Evolutionary conservation across 2,888 invertebrate genomes (phyloP).

Genomic region (Subacronicta megacephala): DNA sequence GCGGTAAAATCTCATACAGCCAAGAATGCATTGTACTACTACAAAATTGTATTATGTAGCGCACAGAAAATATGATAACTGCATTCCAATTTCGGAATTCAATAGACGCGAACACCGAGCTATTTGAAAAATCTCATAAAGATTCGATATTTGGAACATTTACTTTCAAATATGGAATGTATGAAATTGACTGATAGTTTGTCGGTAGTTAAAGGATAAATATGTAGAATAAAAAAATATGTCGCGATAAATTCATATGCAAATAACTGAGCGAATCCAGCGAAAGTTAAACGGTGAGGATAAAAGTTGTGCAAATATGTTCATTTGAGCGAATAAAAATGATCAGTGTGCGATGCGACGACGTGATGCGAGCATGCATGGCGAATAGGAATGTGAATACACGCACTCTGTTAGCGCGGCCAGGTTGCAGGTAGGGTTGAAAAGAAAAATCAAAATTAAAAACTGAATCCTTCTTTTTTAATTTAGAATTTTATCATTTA

Average conservation of each 20-base stretch:
- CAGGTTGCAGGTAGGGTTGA: conserved; percentile 26
- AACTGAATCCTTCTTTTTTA: no score
- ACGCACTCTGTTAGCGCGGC: conserved; percentile 40
- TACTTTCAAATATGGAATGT: conserved; percentile 54
- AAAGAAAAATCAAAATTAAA: no score
- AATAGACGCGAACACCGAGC: conserved; percentile 42
- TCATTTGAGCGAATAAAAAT: conserved; percentile 78
- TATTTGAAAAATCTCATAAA: conserved; percentile 54
- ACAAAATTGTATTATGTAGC: conserved; percentile 45
- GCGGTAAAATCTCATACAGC: conserved; percentile 38
- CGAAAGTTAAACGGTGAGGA: conserved; percentile 78
- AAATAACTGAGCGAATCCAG: conserved; percentile 74
- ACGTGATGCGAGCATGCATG: conserved; percentile 52
- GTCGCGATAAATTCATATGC: conserved; percentile 82
- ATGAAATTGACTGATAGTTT: conserved; percentile 61
- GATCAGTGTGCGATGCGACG: conserved; percentile 62
- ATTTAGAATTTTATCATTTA: no score
- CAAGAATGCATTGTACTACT: conserved; percentile 43
- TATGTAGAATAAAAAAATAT: conserved; percentile 72
- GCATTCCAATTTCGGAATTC: conserved; percentile 52
- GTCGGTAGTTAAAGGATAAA: conserved; percentile 67
- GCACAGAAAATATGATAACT: conserved; percentile 50
- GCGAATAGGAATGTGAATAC: conserved; percentile 51
- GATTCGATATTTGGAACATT: conserved; percentile 41
- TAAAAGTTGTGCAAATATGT: conserved; percentile 80